Base-by-base conservation (phyloP, 2,113 vertebrate species). In the Vombatus ursinus region DNA sequence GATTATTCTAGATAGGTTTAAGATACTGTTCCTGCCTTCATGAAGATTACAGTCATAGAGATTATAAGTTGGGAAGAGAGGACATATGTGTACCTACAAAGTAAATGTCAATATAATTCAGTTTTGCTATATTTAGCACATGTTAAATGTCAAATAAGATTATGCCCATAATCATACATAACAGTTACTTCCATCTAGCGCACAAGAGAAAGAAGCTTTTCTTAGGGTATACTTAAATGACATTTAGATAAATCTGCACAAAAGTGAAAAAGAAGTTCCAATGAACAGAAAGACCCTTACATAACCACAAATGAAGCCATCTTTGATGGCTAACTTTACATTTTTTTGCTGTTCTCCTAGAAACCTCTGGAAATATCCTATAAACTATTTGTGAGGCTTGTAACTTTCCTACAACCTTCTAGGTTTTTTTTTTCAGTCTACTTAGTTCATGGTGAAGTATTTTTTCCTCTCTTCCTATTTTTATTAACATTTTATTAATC, bases 401-500 rank as follows among this genome's bases (percentile, higher is more conserved):
- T 11, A 57, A 51, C 23, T 91, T n/a, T 51, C 8, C 49, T 51
- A 48, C 0, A 0, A 90, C 68, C 94, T 93, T 90, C 95, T 52
- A 95, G n/a, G 91, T 94, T 96, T 89, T 92, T 93, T 94, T 97
- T 84, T 92, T 95, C 90, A 16, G 77, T 61, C 93, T 90, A 52
- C 92, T 50, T 44, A 68, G 26, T 77, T 50, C 49, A 28, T 92
- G 54, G 49, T 57, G 68, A 84, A 95, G 93, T 54, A 89, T 92
- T 92, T 95, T 49, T 68, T 92, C 95, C 97, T 97, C 94, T 95
- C 89, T 92, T 47, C 57, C 94, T 94, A 26, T 94, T 94, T 96
- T 95, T 84, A 77, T 89, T 90, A 96, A 92, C 61, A 44, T 95
- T 98, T 95, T 97, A 95, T 97, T 97, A 96, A 95, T 96, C 52